Percentiles rank a stretch among this genome's conserved stretches.
Conservation (phyloP, 1,140 invertebrate genomes). For the Nylanderia fulva region DNA sequence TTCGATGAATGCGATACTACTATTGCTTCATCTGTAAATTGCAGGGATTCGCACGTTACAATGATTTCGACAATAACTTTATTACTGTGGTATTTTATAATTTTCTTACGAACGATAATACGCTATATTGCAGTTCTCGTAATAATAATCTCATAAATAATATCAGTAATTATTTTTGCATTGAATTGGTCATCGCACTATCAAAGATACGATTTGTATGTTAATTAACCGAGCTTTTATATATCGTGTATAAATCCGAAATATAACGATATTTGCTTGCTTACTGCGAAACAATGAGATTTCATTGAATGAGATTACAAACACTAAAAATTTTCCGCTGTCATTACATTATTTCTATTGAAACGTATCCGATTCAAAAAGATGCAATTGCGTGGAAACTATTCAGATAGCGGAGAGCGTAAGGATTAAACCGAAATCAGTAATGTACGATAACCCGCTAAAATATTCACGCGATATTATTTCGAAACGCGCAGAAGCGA, state of each 20-base stretch:
- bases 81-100: not conserved
- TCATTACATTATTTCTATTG: not conserved
- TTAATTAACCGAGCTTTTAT: not conserved
- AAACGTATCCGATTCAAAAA: constrained; percentile 21
- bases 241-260: not conserved
- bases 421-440: constrained; percentile 53
- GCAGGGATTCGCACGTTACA: constrained; percentile 3
- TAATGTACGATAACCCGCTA: constrained; percentile 25
- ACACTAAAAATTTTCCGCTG: not conserved
- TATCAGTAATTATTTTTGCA: not conserved
- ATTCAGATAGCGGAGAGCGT: constrained; percentile 9
- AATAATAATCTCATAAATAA: not conserved
- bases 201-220: not conserved
- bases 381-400: constrained; percentile 11
- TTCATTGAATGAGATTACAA: not conserved
- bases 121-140: not conserved
- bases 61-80: not conserved
- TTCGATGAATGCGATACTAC: constrained; percentile 30
- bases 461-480: constrained; percentile 60
- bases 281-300: not conserved
- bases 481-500: constrained; percentile 36
- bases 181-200: not conserved
- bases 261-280: not conserved
- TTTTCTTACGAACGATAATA: not conserved
- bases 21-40: constrained; percentile 28